phyloP scores from a whole-genome alignment of 2,888 invertebrate species.

The Xanthia icteritia region DNA sequence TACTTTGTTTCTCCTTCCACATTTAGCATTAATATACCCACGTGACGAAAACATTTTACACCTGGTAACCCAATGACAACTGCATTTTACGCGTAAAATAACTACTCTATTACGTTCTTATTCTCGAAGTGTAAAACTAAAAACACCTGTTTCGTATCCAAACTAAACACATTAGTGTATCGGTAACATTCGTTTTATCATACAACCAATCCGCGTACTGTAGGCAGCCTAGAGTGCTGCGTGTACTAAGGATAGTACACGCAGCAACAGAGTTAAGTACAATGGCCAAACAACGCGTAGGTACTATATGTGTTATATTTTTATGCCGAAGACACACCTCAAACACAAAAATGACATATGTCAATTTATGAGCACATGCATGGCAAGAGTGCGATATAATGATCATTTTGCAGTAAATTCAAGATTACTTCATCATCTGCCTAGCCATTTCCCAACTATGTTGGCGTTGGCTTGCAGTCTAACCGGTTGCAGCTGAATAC shows the following conservation, averaged over 20 bases:
- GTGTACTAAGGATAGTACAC: constrained; percentile 10
- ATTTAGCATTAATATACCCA: constrained; percentile 8
- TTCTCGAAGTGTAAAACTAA: constrained; percentile 40
- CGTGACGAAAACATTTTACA: constrained; percentile 15
- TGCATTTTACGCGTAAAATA: constrained; percentile 42
- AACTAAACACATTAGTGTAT: constrained; percentile 64
- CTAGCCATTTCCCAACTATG: no score
- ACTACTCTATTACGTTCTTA: constrained; percentile 41
- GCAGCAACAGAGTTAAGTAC: constrained; percentile 13
- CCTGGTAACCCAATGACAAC: constrained; percentile 28
- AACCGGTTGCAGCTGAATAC: no score
- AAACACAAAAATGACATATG: not conserved
- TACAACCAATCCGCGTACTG: constrained; percentile 1
- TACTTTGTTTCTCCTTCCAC: not conserved
- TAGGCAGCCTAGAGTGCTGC: no score
- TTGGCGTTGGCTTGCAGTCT: no score
- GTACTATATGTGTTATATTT: not conserved
- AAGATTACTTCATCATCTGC: no score
- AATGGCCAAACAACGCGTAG: not conserved
- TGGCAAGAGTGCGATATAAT: not conserved
- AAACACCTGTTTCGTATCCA: constrained; percentile 62
- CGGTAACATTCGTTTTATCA: constrained; percentile 60
- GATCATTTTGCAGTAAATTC: not conserved
- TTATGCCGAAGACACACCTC: no score
- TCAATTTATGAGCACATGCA: not conserved